Conservation (phyloP, 2,888 invertebrate species). For the Mythimna impura region DNA sequence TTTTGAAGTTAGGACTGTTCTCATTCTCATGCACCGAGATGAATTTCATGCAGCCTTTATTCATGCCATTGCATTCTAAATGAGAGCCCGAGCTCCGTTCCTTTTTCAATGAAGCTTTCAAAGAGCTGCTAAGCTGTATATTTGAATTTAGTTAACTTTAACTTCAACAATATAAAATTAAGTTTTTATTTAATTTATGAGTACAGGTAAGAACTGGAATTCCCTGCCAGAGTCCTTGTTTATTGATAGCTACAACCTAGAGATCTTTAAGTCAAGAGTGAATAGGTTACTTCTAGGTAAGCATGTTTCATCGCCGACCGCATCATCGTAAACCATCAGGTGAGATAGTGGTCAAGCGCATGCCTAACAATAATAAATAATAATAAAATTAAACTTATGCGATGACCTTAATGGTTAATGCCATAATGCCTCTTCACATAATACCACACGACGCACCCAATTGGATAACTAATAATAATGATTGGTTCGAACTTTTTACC, state of each 20-base stretch:
- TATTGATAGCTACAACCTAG: too few relatives aligned
- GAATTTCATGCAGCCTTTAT: slow-evolving; percentile 46
- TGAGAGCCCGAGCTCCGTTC: slow-evolving; percentile 19
- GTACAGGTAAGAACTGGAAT: too few relatives aligned
- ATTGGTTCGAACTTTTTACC: slow-evolving; percentile 16
- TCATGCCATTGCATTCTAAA: slow-evolving; percentile 41
- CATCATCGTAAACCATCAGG: too few relatives aligned
- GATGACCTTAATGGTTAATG: slow-evolving; percentile 9
- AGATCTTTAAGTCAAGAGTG: too few relatives aligned
- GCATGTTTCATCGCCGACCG: too few relatives aligned
- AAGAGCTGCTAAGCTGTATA: slow-evolving; percentile 7
- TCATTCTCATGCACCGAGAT: slow-evolving; percentile 26
- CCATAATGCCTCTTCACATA: slow-evolving; percentile 13
- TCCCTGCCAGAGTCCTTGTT: too few relatives aligned
- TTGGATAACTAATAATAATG: slow-evolving; percentile 37
- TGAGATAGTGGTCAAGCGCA: too few relatives aligned
- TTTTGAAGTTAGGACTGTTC: slow-evolving; percentile 18
- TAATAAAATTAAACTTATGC: neutral
- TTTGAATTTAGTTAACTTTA: slow-evolving; percentile 27
- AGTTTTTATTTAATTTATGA: neutral
- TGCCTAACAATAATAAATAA: too few relatives aligned
- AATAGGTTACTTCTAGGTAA: too few relatives aligned
- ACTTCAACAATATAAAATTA: neutral
- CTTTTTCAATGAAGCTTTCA: slow-evolving; percentile 10
- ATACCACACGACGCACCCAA: slow-evolving; percentile 23